Conservation (phyloP, 2,888 invertebrate genomes). For the Trichogramma evanescens region DNA sequence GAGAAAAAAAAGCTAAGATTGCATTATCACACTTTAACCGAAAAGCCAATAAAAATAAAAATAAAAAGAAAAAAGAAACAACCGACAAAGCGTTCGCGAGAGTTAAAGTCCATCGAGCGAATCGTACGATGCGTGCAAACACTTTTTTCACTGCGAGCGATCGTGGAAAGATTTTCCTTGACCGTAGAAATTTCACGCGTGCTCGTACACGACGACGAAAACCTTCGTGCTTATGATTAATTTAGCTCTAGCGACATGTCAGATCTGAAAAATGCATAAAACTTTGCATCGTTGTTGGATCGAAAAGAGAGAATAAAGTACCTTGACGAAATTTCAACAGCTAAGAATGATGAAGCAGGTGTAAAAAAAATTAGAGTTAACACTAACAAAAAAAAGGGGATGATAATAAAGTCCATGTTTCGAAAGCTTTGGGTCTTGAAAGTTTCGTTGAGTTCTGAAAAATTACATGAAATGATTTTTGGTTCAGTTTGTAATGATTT, state of each 20-base stretch:
- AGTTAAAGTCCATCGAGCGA: not conserved
- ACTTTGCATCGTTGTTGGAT: too few relatives aligned
- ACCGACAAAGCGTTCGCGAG: not conserved
- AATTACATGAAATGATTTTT: not conserved
- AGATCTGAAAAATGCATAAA: too few relatives aligned
- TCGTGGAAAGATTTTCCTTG: too few relatives aligned
- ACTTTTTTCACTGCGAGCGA: too few relatives aligned
- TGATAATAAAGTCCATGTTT: constrained; percentile 6
- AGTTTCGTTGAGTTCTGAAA: not conserved
- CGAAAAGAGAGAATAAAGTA: too few relatives aligned
- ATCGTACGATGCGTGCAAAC: constrained; percentile 20
- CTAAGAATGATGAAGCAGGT: too few relatives aligned
- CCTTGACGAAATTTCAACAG: too few relatives aligned
- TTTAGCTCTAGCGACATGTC: too few relatives aligned
- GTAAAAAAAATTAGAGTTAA: not conserved
- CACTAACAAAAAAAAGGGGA: not conserved
- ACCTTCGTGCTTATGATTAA: too few relatives aligned
- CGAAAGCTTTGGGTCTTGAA: constrained; percentile 3
- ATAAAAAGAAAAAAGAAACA: not conserved
- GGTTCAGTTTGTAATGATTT: not conserved
- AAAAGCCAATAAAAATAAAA: not conserved
- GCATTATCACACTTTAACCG: not conserved
- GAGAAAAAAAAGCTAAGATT: not conserved
- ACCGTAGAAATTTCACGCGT: too few relatives aligned
- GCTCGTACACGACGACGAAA: too few relatives aligned